A percentile compares a stretch with the other conserved stretches of the same genome.
Conservation (phyloP, 2,888 invertebrate species). For the Oxytorus armatus region DNA sequence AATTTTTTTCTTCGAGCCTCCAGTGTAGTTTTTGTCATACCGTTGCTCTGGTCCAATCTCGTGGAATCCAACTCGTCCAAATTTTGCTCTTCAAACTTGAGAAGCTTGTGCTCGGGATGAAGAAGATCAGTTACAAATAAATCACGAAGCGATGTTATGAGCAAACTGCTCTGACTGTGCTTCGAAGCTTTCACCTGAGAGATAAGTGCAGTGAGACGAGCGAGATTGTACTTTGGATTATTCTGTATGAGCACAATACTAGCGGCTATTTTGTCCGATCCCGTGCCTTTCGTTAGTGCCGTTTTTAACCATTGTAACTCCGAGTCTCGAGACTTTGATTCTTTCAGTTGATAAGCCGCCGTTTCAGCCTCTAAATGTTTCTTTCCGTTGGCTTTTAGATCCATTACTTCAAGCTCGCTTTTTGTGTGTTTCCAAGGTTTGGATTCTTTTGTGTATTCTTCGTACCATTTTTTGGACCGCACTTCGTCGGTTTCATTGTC, state of each 20-base stretch:
- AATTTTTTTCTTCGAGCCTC: slow-evolving; percentile 87
- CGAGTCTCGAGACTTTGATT: slow-evolving; percentile 85
- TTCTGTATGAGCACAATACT: slow-evolving; percentile 93
- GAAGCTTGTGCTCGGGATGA: slow-evolving; percentile 88
- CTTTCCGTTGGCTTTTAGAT: slow-evolving; percentile 88
- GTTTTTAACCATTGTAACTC: slow-evolving; percentile 92
- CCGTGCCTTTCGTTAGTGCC: slow-evolving; percentile 92
- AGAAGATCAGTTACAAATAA: slow-evolving; percentile 90
- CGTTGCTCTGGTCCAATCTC: slow-evolving; percentile 18
- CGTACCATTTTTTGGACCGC: slow-evolving; percentile 87
- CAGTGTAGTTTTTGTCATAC: slow-evolving; percentile 63
- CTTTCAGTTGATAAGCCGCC: slow-evolving; percentile 84
- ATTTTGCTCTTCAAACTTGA: slow-evolving; percentile 88
- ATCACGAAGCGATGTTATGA: slow-evolving; percentile 91
- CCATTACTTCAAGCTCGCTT: slow-evolving; percentile 86
- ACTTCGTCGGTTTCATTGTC: slow-evolving; percentile 9
- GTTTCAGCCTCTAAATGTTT: slow-evolving; percentile 89
- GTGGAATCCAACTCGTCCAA: slow-evolving; percentile 87
- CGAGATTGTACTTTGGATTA: slow-evolving; percentile 92
- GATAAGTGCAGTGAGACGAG: slow-evolving; percentile 89
- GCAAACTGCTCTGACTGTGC: slow-evolving; percentile 89
- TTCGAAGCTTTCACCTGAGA: slow-evolving; percentile 92
- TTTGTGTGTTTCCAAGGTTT: slow-evolving; percentile 76
- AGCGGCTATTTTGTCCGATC: slow-evolving; percentile 94
- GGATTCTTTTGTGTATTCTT: slow-evolving; percentile 83